Percentiles rank a stretch among this genome's conserved stretches.
These are phyloP conservation scores for Ectemnius lituratus DNA, from an alignment of 2,888 invertebrate species.

Conservation along the genomic window DNA sequence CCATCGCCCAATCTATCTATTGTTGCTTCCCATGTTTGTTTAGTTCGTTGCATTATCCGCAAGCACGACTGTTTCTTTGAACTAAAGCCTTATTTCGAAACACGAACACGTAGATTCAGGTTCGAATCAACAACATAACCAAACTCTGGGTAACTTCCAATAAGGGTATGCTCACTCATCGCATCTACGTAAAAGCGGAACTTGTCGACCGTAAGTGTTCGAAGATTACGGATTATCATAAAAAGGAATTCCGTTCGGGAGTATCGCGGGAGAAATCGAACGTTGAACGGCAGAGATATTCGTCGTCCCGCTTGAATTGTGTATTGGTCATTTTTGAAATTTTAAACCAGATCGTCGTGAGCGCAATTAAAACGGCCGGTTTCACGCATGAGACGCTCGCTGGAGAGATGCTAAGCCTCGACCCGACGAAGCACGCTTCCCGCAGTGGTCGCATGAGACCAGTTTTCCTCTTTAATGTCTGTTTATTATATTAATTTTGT, in stretches of 20 bases:
- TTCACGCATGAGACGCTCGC: conserved; percentile 15
- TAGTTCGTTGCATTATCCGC: background rate
- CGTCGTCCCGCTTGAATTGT: conserved; percentile 74
- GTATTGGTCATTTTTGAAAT: conserved; percentile 76
- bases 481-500: conserved; percentile 58
- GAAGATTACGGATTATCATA: conserved; percentile 14
- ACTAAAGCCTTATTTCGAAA: conserved; percentile 15
- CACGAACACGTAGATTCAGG: conserved; percentile 65
- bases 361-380: conserved; percentile 64
- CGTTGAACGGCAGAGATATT: conserved; percentile 47
- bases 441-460: conserved; percentile 32
- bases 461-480: conserved; percentile 35
- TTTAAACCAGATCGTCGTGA: conserved; percentile 70
- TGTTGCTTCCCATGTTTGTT: background rate
- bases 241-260: conserved; percentile 1
- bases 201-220: conserved; percentile 4
- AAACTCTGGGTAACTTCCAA: conserved; percentile 60
- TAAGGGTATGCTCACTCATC: conserved; percentile 48
- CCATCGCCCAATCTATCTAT: conserved; percentile 1
- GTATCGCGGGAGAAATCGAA: conserved; percentile 45
- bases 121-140: conserved; percentile 68
- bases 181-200: conserved; percentile 15
- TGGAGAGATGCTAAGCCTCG: conserved; percentile 1
- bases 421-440: conserved; percentile 29
- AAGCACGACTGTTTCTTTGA: conserved; percentile 20